These are phyloP conservation scores for Acholoe squamosa DNA, from an alignment of 2,888 invertebrate species.

Conservation along the genomic window DNA sequence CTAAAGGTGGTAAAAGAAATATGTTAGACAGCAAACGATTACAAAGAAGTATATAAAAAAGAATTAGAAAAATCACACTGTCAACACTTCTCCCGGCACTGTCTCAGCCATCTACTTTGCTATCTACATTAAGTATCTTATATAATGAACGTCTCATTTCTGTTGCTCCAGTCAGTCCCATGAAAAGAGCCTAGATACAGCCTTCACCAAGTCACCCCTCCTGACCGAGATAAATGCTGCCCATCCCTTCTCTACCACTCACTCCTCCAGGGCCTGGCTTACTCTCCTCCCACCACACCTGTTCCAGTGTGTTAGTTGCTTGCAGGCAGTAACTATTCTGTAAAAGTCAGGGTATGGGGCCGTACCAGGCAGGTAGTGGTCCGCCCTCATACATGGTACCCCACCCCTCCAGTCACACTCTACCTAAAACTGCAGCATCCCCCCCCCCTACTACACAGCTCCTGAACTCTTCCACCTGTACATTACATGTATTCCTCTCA, in stretches of 20 bases:
- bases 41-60: too few species aligned
- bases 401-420: neutral
- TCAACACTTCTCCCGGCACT: too few species aligned
- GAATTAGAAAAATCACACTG: too few species aligned
- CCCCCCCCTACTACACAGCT: too few species aligned
- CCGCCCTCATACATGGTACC: neutral
- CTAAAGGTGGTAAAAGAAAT: too few species aligned
- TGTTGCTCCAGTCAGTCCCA: neutral
- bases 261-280: neutral
- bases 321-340: neutral
- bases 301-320: neutral
- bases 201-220: slow-evolving; percentile 2
- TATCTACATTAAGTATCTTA: too few species aligned
- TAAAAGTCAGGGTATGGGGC: neutral
- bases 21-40: too few species aligned
- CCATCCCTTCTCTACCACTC: neutral
- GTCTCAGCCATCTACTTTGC: too few species aligned
- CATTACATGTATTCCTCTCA: too few species aligned
- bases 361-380: neutral
- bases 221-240: neutral
- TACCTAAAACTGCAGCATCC: neutral
- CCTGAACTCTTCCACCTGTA: too few species aligned
- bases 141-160: neutral
- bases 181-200: neutral
- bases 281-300: neutral